Base-by-base conservation (phyloP, 2,888 invertebrate genomes). In the Pseudococcus viburni region DNA sequence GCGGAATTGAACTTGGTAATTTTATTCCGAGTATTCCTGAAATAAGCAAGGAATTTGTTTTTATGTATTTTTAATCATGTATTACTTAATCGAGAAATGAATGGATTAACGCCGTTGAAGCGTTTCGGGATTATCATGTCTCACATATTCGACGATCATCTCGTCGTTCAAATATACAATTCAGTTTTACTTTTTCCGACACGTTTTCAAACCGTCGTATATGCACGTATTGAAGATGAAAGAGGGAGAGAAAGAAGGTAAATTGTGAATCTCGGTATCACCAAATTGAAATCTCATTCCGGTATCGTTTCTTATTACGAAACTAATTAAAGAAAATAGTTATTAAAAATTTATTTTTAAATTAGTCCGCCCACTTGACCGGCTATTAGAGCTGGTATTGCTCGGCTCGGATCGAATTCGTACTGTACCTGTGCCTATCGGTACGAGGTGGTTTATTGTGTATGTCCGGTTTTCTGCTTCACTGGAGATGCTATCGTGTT, bases 311-410 rank as follows among this genome's bases (percentile, higher is more conserved):
- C 22, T 73, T 73, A 73, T 73, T 73, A 73, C 68, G 68, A 73
- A 73, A 73, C 26, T 73, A 73, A 73, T 73, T 73, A 73, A 73
- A 73, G 68, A n/a, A 73, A 59, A 26, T 73, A 33, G 68, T 73
- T 73, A 73, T 73, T 73, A 73, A 73, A 73, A 73, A 73, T 33
- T 73, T 73, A 73, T 73, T 73, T 73, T 73, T 33, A 73, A 73
- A 73, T 73, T 73, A 73, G 68, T 73, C 68, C 68, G 68, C 68
- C 68, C 68, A 73, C 68, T 73, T 73, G 68, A 73, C 26, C 68
- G 26, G 68, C 68, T 73, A 73, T 73, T 73, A 73, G 1, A 59
- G 26, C 26, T 33, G 59, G 19, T 8, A 59, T 59, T 59, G 19
- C 19, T 12, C 33, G 9, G n/a, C 5, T 73, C 12, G 6, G 11